Base-by-base conservation (phyloP, 2,797 vertebrate genomes). In the Spea hammondii region DNA sequence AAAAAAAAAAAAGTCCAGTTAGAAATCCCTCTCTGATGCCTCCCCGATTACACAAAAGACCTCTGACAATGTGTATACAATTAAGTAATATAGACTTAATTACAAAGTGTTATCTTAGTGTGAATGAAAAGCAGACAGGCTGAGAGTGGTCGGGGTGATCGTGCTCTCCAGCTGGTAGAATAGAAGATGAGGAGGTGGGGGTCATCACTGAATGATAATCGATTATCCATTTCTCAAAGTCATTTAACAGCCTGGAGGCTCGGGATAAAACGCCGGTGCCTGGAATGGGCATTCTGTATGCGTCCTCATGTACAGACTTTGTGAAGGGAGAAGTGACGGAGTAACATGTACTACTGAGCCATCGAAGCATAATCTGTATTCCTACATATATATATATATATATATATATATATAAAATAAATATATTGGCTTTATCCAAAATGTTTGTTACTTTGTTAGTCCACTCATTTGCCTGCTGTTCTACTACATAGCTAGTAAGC, bases 211-310 rank as follows among this genome's bases (percentile, higher is more conserved):
- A 92, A 93, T 93, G 93, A 91, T 94, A 94, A 95, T 95, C 92
- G 93, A 95, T 96, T 95, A 94, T 91, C 94, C 94, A 95, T 96
- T 95, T 95, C 92, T 95, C 94, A 96, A 95, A 94, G 93, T 95
- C 94, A 94, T 93, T 96, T 95, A 95, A 92, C 91, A 88, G 88
- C 88, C 91, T 90, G 91, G 89, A 88, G 93, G 91, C 91, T 90
- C 90, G 85, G 88, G 87, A 87, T 89, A 89, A 88, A 90, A 89
- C 89, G 90, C 85, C 80, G 65, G 87, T 83, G 88, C 85, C 88
- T 88, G 93, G 92, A 94, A 94, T 92, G 89, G 93, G 92, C 89
- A 87, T 89, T 91, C 87, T 85, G 91, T 93, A 95, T 95, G 93
- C 95, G 84, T 88, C 88, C 89, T 89, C 95, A 96, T 94, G 93